Conservation (phyloP, 2,113 vertebrate species). For the Andinoacara biseriatus region DNA sequence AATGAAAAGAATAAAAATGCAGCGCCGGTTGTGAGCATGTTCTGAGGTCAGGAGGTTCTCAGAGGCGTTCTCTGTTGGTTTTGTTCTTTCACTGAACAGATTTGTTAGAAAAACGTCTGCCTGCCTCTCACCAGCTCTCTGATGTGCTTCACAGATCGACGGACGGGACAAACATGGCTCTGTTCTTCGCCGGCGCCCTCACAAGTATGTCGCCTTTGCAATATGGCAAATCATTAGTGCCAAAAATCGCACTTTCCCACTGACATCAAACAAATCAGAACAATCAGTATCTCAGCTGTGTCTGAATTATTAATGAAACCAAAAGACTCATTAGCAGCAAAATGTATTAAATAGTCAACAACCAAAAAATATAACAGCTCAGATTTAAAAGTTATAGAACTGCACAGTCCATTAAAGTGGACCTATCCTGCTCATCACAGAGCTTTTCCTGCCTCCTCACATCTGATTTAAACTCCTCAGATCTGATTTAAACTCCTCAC, state of each 20-base stretch:
- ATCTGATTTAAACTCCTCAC: not conserved
- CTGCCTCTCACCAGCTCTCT: constrained; percentile 25
- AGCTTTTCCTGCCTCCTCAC: not conserved
- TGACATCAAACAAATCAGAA: no score
- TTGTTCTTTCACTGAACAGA: not conserved
- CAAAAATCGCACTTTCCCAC: no score
- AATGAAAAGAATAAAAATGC: fast-evolving
- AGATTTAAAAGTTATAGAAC: no score
- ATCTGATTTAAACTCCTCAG: not conserved
- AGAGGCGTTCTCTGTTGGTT: not conserved
- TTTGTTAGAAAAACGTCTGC: not conserved
- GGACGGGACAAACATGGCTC: constrained; percentile 48
- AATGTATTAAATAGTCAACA: no score
- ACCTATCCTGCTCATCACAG: no score
- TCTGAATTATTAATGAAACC: no score
- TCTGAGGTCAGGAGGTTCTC: not conserved
- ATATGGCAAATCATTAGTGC: no score
- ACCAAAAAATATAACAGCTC: no score
- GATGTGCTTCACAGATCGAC: constrained; percentile 31
- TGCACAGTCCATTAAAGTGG: no score
- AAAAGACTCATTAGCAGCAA: no score
- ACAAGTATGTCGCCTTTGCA: constrained; percentile 66
- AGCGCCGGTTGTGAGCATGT: not conserved
- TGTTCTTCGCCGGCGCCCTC: constrained; percentile 73
- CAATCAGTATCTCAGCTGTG: no score